Percentiles rank a stretch among this genome's conserved stretches.
Conservation (phyloP, 92 coral and sea anemone genomes). For the Montipora capitata region DNA sequence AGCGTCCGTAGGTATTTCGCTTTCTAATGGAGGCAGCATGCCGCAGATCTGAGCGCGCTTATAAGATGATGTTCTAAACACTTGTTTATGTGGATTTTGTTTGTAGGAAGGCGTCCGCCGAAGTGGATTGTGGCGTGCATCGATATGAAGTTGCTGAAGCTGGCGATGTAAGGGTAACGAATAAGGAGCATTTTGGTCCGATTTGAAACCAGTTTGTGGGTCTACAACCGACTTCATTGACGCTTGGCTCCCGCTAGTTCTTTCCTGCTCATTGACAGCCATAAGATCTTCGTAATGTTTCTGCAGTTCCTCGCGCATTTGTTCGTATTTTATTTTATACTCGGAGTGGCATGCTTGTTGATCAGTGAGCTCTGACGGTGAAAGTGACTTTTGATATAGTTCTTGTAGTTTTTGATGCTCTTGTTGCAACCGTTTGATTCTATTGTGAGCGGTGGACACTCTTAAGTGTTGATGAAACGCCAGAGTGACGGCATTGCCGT, state of each 20-base stretch:
- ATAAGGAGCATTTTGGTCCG: constrained; percentile 70
- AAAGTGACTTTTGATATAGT: constrained; percentile 95
- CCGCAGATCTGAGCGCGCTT: constrained; percentile 92
- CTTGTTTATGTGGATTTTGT: constrained; percentile 91
- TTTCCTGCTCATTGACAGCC: constrained; percentile 83
- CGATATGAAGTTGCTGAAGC: constrained; percentile 89
- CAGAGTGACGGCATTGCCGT: constrained; percentile 93
- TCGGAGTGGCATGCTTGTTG: constrained; percentile 95
- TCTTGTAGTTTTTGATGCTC: constrained; percentile 97
- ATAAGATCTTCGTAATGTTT: constrained; percentile 90
- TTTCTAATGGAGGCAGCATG: constrained; percentile 86
- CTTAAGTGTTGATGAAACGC: constrained; percentile 93
- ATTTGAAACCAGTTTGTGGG: constrained; percentile 47
- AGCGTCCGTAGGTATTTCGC: constrained; percentile 40
- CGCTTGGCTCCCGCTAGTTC: constrained; percentile 32
- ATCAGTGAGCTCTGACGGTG: constrained; percentile 91
- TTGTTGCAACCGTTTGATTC: constrained; percentile 90
- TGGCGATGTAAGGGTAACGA: constrained; percentile 79
- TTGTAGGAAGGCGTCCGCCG: constrained; percentile 80
- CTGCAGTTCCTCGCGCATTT: constrained; percentile 97
- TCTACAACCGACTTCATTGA: constrained; percentile 62
- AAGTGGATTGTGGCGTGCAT: constrained; percentile 84
- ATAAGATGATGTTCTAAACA: constrained; percentile 91
- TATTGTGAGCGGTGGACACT: constrained; percentile 80
- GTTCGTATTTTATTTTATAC: constrained; percentile 93